A percentile compares a stretch with the other conserved stretches of the same genome.
phyloP scores from a whole-genome alignment of 2,797 vertebrate genomes.

The Cercopithecus hamlyni region DNA sequence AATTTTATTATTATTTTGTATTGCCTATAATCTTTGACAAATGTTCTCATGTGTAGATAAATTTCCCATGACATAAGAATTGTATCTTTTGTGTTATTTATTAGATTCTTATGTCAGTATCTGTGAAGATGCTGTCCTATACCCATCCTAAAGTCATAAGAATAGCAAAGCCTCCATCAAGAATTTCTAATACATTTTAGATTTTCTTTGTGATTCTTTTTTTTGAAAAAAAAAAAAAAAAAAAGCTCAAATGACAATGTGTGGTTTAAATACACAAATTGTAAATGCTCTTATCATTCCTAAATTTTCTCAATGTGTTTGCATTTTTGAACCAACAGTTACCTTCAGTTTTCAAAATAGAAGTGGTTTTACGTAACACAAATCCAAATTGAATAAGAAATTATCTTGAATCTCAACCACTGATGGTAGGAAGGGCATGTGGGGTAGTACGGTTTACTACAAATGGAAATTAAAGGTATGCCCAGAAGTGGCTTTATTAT shows the following conservation, averaged over 20 bases:
- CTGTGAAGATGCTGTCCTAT: background rate
- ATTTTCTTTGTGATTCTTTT: background rate
- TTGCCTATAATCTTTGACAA: slow-evolving; percentile 5
- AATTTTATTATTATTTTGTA: background rate
- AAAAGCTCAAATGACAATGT: background rate
- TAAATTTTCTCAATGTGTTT: background rate
- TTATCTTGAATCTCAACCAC: background rate
- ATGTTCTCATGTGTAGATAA: slow-evolving; percentile 21
- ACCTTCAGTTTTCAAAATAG: slow-evolving; percentile 4
- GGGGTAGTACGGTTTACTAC: background rate
- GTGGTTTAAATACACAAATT: background rate
- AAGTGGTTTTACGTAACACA: background rate
- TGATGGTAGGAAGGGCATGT: background rate
- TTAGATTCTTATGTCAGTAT: background rate
- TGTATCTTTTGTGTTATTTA: background rate
- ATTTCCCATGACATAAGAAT: background rate
- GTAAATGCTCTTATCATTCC: background rate
- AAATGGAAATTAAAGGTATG: background rate
- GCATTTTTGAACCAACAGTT: background rate
- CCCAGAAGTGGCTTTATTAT: background rate
- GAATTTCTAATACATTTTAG: background rate
- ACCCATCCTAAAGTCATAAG: background rate
- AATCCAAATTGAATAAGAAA: background rate
- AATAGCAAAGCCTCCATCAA: background rate
- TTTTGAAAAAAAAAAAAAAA: background rate